Evolutionary conservation across 1,140 invertebrate species (phyloP).

Genomic region (Psilanteris sp.): DNA sequence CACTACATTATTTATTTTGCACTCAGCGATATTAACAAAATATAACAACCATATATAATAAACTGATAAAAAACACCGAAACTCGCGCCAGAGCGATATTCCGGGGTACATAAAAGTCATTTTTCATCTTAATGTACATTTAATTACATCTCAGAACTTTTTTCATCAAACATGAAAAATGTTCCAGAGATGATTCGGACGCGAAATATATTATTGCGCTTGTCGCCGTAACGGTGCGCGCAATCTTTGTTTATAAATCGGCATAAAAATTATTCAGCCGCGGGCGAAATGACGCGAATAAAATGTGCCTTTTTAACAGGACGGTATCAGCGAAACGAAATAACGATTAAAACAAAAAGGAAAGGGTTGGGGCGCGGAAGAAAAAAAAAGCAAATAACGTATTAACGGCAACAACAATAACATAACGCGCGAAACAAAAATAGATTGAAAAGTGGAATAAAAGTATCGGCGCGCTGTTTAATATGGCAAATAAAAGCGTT

Average conservation of each 20-base stretch:
- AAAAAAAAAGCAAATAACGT: background rate
- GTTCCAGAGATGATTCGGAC: constrained; percentile 32
- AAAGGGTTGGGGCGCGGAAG: background rate
- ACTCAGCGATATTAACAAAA: constrained; percentile 30
- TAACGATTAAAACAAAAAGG: background rate
- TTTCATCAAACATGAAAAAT: constrained; percentile 59
- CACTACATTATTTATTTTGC: constrained; percentile 18
- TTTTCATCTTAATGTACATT: constrained; percentile 59
- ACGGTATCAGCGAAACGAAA: constrained; percentile 3
- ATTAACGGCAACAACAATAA: constrained; percentile 22
- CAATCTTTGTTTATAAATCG: constrained; percentile 47
- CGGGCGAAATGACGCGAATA: constrained; percentile 1
- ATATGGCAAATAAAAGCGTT: constrained; percentile 45
- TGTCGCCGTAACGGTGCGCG: constrained; percentile 14
- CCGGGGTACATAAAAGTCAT: constrained; percentile 40
- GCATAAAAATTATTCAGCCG: constrained; percentile 28
- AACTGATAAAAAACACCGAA: constrained; percentile 25
- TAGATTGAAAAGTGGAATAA: constrained; percentile 24
- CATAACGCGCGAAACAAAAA: constrained; percentile 21
- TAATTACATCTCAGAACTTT: constrained; percentile 54
- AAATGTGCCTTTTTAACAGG: constrained; percentile 11
- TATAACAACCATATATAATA: constrained; percentile 36
- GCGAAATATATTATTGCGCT: constrained; percentile 44
- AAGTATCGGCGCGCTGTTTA: constrained; percentile 46
- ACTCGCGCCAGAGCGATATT: constrained; percentile 29